Evolutionary conservation across 2,113 vertebrate genomes (phyloP), one percentile per base, ranked within the genome.

Genomic region (Istiophorus platypterus): DNA sequence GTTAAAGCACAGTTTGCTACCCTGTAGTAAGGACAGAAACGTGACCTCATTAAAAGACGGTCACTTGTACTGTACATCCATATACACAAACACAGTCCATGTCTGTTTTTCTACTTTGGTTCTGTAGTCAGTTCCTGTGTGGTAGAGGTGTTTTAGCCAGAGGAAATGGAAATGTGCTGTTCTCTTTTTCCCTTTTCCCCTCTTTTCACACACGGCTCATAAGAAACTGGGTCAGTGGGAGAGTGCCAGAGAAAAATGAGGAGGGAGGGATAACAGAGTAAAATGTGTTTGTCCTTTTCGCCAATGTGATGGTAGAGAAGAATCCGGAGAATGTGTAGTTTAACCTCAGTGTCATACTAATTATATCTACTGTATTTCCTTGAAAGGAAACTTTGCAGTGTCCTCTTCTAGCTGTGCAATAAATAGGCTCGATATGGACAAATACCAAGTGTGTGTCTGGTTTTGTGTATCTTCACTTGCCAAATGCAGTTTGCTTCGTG

Each of bases 161-260:
- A 93, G 92, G 90, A 93, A 92, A 88, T 59, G 78, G 88, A 58
- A 84, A 82, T 91, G 86, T 84, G 87, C 88, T 69, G 26, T 84
- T 86, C 72, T 69, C 61, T 18, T 82, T 86, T 91, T 81, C 52
- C 84, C 7, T 77, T 84, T 81, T 52, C 80, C 71, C 69, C 82
- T 77, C 69, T 82, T 80, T 75, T 89, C 79, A 78, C 85, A 88
- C 61, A 57, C 80, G 61, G 84, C 88, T 88, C 63, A 45, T 42
- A 41, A 76, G 85, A 92, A 94, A 89, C 70, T 93, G 89, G 92
- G 92, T 94, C 93, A 94, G 90, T 89, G 45, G 88, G 78, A 90
- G 90, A 90, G 76, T 52, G 45, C 7, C n/a, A 51, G 78, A 34
- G 51, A 56, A 63, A 77, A 8, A 56, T 51, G 66, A 49, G 45